These are phyloP conservation scores for Copsychus sechellarum DNA, from an alignment of 2,113 vertebrate genomes.

Conservation along the genomic window DNA sequence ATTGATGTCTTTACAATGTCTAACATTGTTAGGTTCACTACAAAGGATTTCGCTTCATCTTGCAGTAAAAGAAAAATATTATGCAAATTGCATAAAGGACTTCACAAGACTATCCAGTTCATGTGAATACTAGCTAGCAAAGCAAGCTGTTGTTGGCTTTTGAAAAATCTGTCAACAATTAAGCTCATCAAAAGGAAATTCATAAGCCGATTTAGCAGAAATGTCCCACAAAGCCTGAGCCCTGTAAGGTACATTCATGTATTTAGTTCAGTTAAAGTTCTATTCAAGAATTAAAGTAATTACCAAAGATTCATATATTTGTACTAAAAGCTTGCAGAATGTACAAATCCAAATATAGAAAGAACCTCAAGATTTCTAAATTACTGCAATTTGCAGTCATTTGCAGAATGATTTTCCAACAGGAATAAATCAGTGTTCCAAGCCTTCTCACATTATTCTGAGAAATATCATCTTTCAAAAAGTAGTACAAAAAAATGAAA, in stretches of 20 bases:
- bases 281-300: slow-evolving; percentile 46
- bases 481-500: background rate
- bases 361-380: slow-evolving; percentile 52
- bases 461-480: slow-evolving; percentile 23
- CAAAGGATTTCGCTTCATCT: slow-evolving; percentile 31
- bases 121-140: slow-evolving; percentile 46
- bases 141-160: slow-evolving; percentile 44
- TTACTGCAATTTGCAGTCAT: slow-evolving; percentile 54
- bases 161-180: slow-evolving; percentile 67
- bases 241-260: slow-evolving; percentile 45
- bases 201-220: slow-evolving; percentile 51
- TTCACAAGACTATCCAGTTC: slow-evolving; percentile 52
- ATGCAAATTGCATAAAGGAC: slow-evolving; percentile 50
- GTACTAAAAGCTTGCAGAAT: slow-evolving; percentile 40
- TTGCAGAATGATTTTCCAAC: slow-evolving; percentile 44
- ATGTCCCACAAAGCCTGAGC: slow-evolving; percentile 23
- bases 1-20: slow-evolving; percentile 15
- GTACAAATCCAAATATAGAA: slow-evolving; percentile 50
- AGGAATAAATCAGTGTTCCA: slow-evolving; percentile 22
- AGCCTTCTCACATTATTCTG: slow-evolving; percentile 31
- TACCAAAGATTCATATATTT: slow-evolving; percentile 42
- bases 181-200: slow-evolving; percentile 65
- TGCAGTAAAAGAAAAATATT: slow-evolving; percentile 35
- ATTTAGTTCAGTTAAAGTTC: slow-evolving; percentile 36
- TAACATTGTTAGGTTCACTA: slow-evolving; percentile 20